Evolutionary conservation across 2,113 vertebrate genomes (phyloP).

Genomic region (Mirza zaza): DNA sequence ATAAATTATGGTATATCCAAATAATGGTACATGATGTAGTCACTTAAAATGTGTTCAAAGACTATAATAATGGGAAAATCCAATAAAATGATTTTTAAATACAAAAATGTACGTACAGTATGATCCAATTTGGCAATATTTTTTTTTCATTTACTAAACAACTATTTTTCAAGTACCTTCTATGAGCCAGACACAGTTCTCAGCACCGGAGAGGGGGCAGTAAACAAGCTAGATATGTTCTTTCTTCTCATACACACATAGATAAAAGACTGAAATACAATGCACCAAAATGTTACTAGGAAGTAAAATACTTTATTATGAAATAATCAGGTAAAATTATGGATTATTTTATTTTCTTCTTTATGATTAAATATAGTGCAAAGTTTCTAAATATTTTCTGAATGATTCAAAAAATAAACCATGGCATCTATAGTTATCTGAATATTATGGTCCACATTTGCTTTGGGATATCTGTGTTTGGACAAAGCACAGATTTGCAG

Average conservation of each 20-base stretch:
- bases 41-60: conserved; percentile 8
- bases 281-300: not conserved
- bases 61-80: not conserved
- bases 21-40: not conserved
- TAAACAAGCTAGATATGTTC: conserved; percentile 7
- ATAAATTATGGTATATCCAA: not conserved
- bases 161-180: conserved; percentile 29
- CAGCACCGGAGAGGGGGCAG: not conserved
- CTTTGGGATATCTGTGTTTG: not conserved
- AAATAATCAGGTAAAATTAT: conserved; percentile 42
- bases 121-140: not conserved
- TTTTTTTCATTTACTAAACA: not conserved
- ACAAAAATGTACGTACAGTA: not conserved
- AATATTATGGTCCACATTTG: conserved; percentile 25
- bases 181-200: not conserved
- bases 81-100: conserved; percentile 34
- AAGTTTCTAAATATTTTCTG: conserved; percentile 52
- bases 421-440: conserved; percentile 1
- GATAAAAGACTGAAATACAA: conserved; percentile 52
- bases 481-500: conserved; percentile 42
- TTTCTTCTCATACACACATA: conserved; percentile 4
- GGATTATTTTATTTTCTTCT: conserved; percentile 27
- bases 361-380: conserved; percentile 1
- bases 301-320: not conserved
- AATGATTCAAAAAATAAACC: conserved; percentile 47